Evolutionary conservation across 2,113 vertebrate genomes (phyloP).

Genomic region (Bettongia penicillata): DNA sequence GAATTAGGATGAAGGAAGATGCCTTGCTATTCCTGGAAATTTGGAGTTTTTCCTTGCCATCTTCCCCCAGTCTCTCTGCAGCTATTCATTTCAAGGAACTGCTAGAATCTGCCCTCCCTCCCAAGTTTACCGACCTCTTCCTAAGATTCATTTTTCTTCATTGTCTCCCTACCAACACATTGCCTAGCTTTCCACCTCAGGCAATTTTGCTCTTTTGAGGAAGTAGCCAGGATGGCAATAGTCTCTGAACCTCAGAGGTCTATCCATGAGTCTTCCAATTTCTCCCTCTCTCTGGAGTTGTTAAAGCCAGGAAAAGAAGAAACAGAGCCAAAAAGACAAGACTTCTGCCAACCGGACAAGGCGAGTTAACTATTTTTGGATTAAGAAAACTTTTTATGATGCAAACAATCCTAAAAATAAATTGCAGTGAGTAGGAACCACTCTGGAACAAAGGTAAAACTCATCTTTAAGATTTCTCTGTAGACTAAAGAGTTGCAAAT

Average conservation of each 20-base stretch:
- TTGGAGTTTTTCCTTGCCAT: not conserved
- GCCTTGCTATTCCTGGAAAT: not conserved
- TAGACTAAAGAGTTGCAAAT: not conserved
- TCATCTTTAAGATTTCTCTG: not conserved
- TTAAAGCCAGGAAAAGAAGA: not conserved
- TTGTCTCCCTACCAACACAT: not conserved
- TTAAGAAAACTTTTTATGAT: not conserved
- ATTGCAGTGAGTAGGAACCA: not conserved
- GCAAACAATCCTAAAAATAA: not conserved
- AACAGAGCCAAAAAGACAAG: not conserved
- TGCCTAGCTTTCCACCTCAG: not conserved
- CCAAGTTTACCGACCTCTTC: not conserved
- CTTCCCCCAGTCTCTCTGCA: not conserved
- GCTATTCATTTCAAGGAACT: not conserved
- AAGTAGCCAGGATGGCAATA: not conserved
- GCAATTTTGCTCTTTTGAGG: not conserved
- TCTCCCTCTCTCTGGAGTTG: not conserved
- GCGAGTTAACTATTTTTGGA: not conserved
- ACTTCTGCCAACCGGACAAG: not conserved
- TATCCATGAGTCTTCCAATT: not conserved
- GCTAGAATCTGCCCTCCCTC: not conserved
- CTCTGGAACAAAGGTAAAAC: not conserved
- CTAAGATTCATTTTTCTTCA: not conserved
- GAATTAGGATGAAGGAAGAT: not conserved
- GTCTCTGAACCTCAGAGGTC: not conserved